These are phyloP conservation scores for Grapholita molesta DNA, from an alignment of 1,140 invertebrate species.

Conservation along the genomic window DNA sequence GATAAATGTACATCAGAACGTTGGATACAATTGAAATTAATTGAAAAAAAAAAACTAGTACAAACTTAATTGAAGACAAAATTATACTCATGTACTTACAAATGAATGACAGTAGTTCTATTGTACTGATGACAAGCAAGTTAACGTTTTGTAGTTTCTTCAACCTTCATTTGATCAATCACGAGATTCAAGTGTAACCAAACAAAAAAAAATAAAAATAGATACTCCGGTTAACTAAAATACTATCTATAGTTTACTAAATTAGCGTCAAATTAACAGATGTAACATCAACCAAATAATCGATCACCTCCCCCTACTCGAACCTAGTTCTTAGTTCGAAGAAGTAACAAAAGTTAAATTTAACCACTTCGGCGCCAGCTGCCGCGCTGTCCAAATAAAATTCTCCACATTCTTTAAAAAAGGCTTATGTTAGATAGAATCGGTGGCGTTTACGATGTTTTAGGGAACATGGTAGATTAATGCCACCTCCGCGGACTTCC, in stretches of 20 bases:
- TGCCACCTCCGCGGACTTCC: constrained; percentile 45
- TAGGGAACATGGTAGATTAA: constrained; percentile 22
- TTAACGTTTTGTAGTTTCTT: too few species aligned
- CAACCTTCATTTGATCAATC: too few species aligned
- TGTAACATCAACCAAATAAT: background rate
- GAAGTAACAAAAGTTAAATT: constrained; percentile 16
- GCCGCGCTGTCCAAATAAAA: constrained; percentile 33
- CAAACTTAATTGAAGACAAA: too few species aligned
- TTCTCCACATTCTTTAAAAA: constrained; percentile 21
- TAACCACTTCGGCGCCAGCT: constrained; percentile 10
- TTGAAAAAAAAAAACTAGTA: too few species aligned
- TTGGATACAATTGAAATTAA: too few species aligned
- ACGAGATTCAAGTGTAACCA: too few species aligned
- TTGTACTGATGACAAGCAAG: too few species aligned
- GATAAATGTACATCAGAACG: too few species aligned
- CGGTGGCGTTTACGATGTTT: background rate
- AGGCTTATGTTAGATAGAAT: background rate
- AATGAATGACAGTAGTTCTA: too few species aligned
- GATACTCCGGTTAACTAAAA: background rate
- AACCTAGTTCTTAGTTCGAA: background rate
- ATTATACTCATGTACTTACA: too few species aligned
- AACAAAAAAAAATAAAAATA: background rate
- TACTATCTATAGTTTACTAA: background rate
- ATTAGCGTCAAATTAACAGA: background rate
- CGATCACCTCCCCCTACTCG: background rate